Conservation (phyloP, 2,797 vertebrate genomes). For the Geotrypetes seraphini region DNA sequence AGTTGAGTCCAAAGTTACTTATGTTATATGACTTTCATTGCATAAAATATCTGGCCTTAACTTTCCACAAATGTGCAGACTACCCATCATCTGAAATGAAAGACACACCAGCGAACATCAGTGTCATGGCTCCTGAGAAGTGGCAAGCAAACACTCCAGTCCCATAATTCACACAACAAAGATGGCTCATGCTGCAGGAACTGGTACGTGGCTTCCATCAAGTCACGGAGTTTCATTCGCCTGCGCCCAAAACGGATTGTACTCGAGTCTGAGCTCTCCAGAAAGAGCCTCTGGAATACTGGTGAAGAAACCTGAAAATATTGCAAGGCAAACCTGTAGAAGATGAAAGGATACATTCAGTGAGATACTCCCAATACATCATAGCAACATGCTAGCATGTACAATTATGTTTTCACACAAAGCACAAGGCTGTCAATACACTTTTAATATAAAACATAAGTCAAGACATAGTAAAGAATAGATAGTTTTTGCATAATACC, state of each 20-base stretch:
- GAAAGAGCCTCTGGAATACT: slow-evolving; percentile 90
- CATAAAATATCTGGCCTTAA: too few relatives aligned
- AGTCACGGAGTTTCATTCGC: slow-evolving; percentile 91
- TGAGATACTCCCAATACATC: too few relatives aligned
- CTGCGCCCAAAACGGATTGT: slow-evolving; percentile 81
- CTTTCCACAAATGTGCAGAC: too few relatives aligned
- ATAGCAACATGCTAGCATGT: too few relatives aligned
- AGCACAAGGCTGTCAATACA: too few relatives aligned
- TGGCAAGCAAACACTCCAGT: slow-evolving; percentile 94
- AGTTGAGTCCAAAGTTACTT: too few relatives aligned
- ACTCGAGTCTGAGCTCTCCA: slow-evolving; percentile 81
- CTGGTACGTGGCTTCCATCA: slow-evolving; percentile 87
- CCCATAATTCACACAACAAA: slow-evolving; percentile 80
- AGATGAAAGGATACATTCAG: background rate
- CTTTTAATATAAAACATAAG: too few relatives aligned
- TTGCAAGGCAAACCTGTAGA: slow-evolving; percentile 73
- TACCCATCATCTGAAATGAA: too few relatives aligned
- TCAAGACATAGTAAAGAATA: too few relatives aligned
- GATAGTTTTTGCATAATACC: too few relatives aligned
- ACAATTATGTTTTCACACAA: too few relatives aligned
- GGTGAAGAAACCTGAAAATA: slow-evolving; percentile 82
- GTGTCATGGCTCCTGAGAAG: slow-evolving; percentile 88
- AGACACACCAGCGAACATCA: slow-evolving; percentile 81
- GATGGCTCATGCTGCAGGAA: slow-evolving; percentile 79
- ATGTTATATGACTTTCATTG: too few relatives aligned